Evolutionary conservation across 2,888 invertebrate species (phyloP).

Genomic region (Phengaris alcon): DNA sequence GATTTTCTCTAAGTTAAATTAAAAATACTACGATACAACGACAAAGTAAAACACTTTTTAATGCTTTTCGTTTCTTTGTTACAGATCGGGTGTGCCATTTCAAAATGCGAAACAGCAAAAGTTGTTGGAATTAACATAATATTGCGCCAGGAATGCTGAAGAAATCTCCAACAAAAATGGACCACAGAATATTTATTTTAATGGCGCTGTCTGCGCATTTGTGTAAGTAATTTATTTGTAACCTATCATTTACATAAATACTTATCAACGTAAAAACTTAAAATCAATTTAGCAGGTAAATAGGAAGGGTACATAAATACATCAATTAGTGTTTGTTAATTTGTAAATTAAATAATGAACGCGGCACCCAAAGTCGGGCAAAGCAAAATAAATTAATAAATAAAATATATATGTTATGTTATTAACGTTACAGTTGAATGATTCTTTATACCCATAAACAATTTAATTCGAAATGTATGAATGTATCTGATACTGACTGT

Average conservation of each 20-base stretch:
- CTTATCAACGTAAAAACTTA: too few species aligned
- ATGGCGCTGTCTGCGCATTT: conserved; percentile 59
- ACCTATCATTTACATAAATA: background rate
- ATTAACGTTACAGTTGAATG: background rate
- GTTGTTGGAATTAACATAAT: conserved; percentile 45
- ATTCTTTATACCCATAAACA: background rate
- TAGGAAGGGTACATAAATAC: too few species aligned
- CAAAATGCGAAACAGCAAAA: conserved; percentile 49
- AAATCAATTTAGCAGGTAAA: too few species aligned
- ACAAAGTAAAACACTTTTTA: conserved; percentile 6
- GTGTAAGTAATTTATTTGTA: conserved; percentile 53
- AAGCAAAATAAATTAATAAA: background rate
- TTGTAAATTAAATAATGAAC: too few species aligned
- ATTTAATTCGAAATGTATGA: background rate
- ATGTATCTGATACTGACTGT: background rate
- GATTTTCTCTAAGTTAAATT: conserved; percentile 9
- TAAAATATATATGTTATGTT: background rate
- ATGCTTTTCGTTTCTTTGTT: conserved; percentile 35
- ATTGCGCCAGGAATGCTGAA: conserved; percentile 34
- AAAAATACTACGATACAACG: conserved; percentile 4
- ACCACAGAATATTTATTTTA: conserved; percentile 52
- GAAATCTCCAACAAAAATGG: conserved; percentile 46
- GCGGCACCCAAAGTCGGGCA: background rate
- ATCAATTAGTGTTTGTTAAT: too few species aligned
- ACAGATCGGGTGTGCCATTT: conserved; percentile 41